Percentiles rank a stretch among this genome's conserved stretches.
Conservation (phyloP, 2,113 vertebrate species). For the Antechinus flavipes region DNA sequence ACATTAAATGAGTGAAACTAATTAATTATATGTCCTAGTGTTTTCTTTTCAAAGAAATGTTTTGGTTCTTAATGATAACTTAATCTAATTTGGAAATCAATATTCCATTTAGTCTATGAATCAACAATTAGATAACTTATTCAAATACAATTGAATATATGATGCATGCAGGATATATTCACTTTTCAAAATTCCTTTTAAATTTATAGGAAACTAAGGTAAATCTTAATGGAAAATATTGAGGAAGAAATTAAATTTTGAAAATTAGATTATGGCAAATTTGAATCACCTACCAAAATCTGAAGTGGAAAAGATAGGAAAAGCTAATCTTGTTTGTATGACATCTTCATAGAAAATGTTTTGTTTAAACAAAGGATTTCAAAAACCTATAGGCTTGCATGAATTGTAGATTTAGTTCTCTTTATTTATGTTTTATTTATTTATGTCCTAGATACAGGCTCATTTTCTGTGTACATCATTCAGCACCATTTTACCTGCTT, state of each 20-base stretch:
- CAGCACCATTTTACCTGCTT: slow-evolving; percentile 55
- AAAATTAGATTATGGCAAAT: slow-evolving; percentile 34
- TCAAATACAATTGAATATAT: slow-evolving; percentile 64
- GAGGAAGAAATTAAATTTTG: slow-evolving; percentile 29
- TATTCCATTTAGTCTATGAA: slow-evolving; percentile 58
- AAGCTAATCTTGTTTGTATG: neutral
- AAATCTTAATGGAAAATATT: slow-evolving; percentile 38
- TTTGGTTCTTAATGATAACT: neutral
- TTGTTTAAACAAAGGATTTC: neutral
- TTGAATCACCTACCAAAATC: slow-evolving; percentile 23
- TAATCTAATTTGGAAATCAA: slow-evolving; percentile 48
- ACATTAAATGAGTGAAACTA: neutral
- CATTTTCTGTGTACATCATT: slow-evolving; percentile 52
- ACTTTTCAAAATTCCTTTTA: slow-evolving; percentile 62
- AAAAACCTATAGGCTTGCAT: neutral
- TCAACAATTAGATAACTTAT: slow-evolving; percentile 61
- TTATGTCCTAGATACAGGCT: neutral
- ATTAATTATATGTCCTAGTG: neutral
- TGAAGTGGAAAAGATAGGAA: slow-evolving; percentile 15
- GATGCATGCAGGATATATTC: slow-evolving; percentile 57
- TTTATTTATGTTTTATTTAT: neutral
- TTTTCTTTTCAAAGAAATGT: neutral
- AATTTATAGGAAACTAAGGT: slow-evolving; percentile 65
- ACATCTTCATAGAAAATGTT: neutral
- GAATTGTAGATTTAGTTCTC: neutral